Percentiles rank a stretch among this genome's conserved stretches.
These are phyloP conservation scores for Panthera tigris DNA, from an alignment of 2,113 vertebrate species.

Conservation along the genomic window DNA sequence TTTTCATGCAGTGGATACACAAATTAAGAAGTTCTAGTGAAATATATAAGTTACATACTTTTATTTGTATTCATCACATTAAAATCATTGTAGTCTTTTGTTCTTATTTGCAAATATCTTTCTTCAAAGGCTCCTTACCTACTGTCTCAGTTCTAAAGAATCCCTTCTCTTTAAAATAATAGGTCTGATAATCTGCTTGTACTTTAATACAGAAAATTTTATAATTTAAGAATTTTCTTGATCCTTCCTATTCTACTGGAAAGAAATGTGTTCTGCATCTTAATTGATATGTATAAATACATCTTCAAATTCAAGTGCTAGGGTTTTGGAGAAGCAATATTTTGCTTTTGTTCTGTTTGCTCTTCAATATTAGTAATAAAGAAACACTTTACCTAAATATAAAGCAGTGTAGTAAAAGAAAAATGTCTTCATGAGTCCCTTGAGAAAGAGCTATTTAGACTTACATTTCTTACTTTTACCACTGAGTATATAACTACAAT, in stretches of 20 bases:
- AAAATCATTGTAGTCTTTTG: neutral
- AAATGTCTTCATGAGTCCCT: conserved; percentile 9
- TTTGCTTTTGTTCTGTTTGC: conserved; percentile 21
- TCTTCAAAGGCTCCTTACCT: neutral
- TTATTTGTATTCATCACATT: neutral
- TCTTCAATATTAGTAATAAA: conserved; percentile 54
- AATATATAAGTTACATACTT: neutral
- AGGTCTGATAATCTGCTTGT: neutral
- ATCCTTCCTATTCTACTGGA: conserved; percentile 13
- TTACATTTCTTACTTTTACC: conserved; percentile 46
- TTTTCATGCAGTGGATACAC: neutral
- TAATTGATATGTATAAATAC: neutral
- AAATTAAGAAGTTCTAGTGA: neutral
- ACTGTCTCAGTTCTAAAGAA: neutral
- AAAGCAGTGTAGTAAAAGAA: neutral
- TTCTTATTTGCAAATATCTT: neutral
- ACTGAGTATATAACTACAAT: neutral
- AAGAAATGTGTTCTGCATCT: conserved; percentile 1
- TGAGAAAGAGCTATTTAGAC: conserved; percentile 41
- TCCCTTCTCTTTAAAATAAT: neutral
- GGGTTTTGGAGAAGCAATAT: conserved; percentile 33
- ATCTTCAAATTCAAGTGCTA: conserved; percentile 15
- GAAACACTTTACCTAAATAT: conserved; percentile 60
- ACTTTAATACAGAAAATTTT: neutral
- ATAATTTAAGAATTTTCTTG: neutral